Percentiles rank a stretch among this genome's conserved stretches.
phyloP scores from a whole-genome alignment of 1,140 invertebrate species.

The Eriocheir sinensis region DNA sequence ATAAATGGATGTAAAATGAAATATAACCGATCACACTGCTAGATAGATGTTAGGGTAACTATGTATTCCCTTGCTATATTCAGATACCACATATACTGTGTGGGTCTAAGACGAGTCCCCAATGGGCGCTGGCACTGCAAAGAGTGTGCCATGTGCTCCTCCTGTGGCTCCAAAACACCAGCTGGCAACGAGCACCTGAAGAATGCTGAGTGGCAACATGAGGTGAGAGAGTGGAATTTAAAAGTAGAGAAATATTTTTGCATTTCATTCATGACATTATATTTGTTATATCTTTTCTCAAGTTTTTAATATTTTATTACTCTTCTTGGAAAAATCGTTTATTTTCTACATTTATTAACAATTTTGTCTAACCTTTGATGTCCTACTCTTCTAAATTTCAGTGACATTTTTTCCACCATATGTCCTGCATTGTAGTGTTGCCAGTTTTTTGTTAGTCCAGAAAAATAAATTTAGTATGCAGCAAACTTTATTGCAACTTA shows the following conservation, averaged over 20 bases:
- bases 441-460: no score
- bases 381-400: no score
- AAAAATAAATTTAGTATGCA: no score
- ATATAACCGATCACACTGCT: no score
- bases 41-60: not conserved
- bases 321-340: not conserved
- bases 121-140: slow-evolving; percentile 95
- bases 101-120: slow-evolving; percentile 91
- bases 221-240: slow-evolving; percentile 79
- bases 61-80: slow-evolving; percentile 38
- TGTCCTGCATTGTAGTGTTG: no score
- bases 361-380: no score
- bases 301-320: not conserved
- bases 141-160: slow-evolving; percentile 88
- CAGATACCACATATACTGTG: slow-evolving; percentile 95
- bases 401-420: no score
- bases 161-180: slow-evolving; percentile 84
- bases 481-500: no score
- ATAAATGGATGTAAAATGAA: no score
- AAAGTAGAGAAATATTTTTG: slow-evolving; percentile 1
- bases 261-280: not conserved
- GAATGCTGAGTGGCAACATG: slow-evolving; percentile 83
- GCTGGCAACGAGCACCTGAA: slow-evolving; percentile 82
- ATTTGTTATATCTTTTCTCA: not conserved
- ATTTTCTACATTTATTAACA: no score